Conservation (phyloP, 2,113 vertebrate species). For the Craseonycteris thonglongyai region DNA sequence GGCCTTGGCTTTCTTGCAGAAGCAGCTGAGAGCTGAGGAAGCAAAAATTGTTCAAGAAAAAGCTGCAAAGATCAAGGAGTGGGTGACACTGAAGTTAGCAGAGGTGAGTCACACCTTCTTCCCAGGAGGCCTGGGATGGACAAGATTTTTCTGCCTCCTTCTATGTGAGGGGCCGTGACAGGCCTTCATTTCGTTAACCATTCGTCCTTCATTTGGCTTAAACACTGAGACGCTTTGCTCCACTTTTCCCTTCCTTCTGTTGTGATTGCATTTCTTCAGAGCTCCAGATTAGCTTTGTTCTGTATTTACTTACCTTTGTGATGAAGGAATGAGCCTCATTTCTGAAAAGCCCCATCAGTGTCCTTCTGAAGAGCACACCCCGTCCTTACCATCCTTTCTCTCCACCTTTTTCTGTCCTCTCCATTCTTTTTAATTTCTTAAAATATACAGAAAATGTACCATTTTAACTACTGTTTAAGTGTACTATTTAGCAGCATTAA, state of each 20-base stretch:
- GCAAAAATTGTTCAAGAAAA: conserved; percentile 94
- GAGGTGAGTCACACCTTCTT: conserved; percentile 82
- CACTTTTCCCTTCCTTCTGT: not conserved
- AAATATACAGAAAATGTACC: not conserved
- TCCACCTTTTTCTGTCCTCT: not conserved
- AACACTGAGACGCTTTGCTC: not conserved
- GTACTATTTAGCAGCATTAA: not conserved
- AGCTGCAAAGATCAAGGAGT: conserved; percentile 96
- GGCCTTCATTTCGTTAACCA: not conserved
- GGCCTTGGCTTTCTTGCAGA: conserved; percentile 77
- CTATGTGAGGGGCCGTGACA: not conserved
- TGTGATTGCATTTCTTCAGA: not conserved
- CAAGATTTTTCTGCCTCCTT: not conserved
- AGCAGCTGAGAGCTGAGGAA: conserved; percentile 90
- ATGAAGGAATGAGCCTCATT: not conserved
- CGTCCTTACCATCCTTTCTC: accelerated
- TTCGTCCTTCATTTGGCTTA: not conserved
- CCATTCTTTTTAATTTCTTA: not conserved
- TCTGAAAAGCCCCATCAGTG: not conserved
- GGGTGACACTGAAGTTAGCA: conserved; percentile 92
- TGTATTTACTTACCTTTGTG: not conserved
- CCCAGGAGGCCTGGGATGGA: not conserved
- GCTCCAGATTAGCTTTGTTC: not conserved
- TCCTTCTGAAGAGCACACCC: not conserved
- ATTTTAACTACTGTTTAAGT: not conserved